Evolutionary conservation across 2,797 vertebrate genomes (phyloP).

Genomic region (Chelon labrosus): DNA sequence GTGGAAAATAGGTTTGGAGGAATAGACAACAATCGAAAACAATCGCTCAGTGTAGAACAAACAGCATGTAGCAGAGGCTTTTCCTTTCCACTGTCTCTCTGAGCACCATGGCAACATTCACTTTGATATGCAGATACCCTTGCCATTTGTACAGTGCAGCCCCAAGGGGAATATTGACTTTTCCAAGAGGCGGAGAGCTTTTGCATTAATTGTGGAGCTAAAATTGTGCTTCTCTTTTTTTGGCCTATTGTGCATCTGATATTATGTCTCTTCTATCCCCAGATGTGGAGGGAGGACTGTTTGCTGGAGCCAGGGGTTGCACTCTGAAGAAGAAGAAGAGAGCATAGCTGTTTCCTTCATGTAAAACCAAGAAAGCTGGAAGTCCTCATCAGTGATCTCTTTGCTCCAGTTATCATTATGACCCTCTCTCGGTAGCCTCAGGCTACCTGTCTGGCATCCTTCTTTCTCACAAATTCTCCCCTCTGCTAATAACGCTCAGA

Average conservation of each 20-base stretch:
- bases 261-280: constrained; percentile 44
- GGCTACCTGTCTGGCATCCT: constrained; percentile 10
- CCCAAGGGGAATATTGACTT: constrained; percentile 77
- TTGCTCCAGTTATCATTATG: constrained; percentile 37
- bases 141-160: constrained; percentile 58
- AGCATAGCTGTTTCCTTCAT: constrained; percentile 30
- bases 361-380: constrained; percentile 36
- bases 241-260: constrained; percentile 41
- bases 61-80: constrained; percentile 49
- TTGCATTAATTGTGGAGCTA: constrained; percentile 66
- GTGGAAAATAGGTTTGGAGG: constrained; percentile 45
- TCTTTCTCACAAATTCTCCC: background rate
- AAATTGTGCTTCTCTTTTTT: constrained; percentile 28
- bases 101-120: constrained; percentile 71
- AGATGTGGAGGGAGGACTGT: constrained; percentile 71
- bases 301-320: constrained; percentile 39
- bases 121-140: constrained; percentile 84
- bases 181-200: constrained; percentile 62
- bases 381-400: background rate
- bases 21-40: constrained; percentile 61
- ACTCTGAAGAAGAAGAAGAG: constrained; percentile 38
- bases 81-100: constrained; percentile 42
- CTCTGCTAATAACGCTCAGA: background rate
- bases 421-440: constrained; percentile 32
- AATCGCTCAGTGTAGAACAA: constrained; percentile 63